Base-by-base conservation (phyloP, 64 coral and sea anemone genomes). In the Pachyseris speciosa region DNA sequence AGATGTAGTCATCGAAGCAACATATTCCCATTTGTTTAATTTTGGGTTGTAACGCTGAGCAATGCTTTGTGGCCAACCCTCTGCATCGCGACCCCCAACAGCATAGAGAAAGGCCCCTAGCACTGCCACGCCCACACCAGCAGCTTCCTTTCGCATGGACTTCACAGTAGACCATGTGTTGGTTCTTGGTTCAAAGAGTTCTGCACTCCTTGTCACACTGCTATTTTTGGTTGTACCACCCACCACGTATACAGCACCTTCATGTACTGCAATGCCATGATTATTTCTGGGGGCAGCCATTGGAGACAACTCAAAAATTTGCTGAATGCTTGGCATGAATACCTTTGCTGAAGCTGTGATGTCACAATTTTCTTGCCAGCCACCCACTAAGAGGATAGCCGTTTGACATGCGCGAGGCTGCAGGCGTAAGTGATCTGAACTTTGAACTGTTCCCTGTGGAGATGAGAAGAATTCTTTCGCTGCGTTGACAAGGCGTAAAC, bases 91-190 rank as follows among this genome's bases (percentile, higher is more conserved):
- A 3, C 95, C 95, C 51, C 95, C 95, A 25, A 85, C 67, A 28
- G 95, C 95, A 93, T 97, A 97, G 13, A 97, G 55, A 41, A 90
- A 97, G 29, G 90, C 89, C 31, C 80, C 95, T 55, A 94, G 43
- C 68, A 75, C 45, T 19, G 84, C 86, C 43, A 97, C 63, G 4
- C 95, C 95, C 13, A 97, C 75, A 22, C 90, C 95, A 12, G 86
- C 71, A 15, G 68, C 86, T 67, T 97, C 95, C 50, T 90, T 97
- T 41, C 41, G 73, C 67, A 97, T 34, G 26, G 86, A 84, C 79
- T 90, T 93, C 26, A 90, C 86, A 80, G 70, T 93, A 0, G 86
- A 85, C 95, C 95, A 97, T 6, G 86, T 72, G 32, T 90, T 94
- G 44, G 91, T 80, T 36, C 87, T 88, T 22, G 95, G 78, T 37